Conservation (phyloP, 2,888 invertebrate genomes). For the Melolontha melolontha region DNA sequence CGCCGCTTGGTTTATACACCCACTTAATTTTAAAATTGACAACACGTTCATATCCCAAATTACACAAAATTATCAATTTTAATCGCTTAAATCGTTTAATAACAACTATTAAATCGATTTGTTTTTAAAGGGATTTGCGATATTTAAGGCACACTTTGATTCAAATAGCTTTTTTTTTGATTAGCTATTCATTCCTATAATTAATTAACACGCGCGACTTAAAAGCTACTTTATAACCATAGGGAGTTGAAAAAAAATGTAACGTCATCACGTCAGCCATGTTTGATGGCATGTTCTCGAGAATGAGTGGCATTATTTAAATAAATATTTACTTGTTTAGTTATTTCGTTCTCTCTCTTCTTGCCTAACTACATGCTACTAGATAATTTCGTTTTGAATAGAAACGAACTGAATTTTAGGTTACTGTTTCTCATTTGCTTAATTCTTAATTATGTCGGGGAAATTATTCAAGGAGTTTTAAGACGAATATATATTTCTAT, state of each 20-base stretch:
- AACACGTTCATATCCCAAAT: too few relatives aligned
- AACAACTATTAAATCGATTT: too few relatives aligned
- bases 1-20: neutral
- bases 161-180: neutral
- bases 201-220: conserved; percentile 13
- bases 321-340: conserved; percentile 31
- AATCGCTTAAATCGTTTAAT: too few relatives aligned
- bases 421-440: too few relatives aligned
- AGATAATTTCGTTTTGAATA: too few relatives aligned
- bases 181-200: too few relatives aligned
- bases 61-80: too few relatives aligned
- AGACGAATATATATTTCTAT: too few relatives aligned
- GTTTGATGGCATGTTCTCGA: conserved; percentile 38
- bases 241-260: conserved; percentile 20
- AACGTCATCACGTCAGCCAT: conserved; percentile 43
- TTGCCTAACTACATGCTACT: neutral
- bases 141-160: conserved; percentile 18
- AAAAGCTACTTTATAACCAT: neutral
- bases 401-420: too few relatives aligned
- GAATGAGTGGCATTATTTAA: conserved; percentile 35
- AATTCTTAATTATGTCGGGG: too few relatives aligned
- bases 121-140: neutral
- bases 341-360: conserved; percentile 1
- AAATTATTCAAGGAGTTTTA: too few relatives aligned
- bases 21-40: too few relatives aligned